A percentile compares a stretch with the other conserved stretches of the same genome.
These are phyloP conservation scores for Anguilla marmorata DNA, from an alignment of 2,797 vertebrate species.

Conservation along the genomic window DNA sequence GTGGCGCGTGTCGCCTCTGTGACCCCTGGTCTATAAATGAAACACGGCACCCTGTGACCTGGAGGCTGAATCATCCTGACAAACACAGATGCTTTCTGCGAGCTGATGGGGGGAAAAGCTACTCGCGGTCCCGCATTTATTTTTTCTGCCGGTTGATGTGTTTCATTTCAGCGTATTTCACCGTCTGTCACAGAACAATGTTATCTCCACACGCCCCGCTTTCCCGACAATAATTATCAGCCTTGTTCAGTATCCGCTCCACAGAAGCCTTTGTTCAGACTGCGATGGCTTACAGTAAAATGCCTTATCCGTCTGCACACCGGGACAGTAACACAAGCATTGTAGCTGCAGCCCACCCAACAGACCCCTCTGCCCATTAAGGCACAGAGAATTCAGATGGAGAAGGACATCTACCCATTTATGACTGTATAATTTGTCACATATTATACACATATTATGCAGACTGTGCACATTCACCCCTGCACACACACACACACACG, in stretches of 20 bases:
- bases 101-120: background rate
- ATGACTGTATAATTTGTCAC: too few relatives aligned
- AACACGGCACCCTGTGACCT: slow-evolving; percentile 63
- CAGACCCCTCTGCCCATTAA: background rate
- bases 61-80: slow-evolving; percentile 24
- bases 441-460: background rate
- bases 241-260: background rate
- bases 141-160: background rate
- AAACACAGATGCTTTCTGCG: slow-evolving; percentile 8
- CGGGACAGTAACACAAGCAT: background rate
- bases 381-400: background rate
- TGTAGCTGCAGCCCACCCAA: background rate
- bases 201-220: background rate
- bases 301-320: background rate
- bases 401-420: background rate
- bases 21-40: slow-evolving; percentile 68
- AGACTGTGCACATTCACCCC: too few relatives aligned
- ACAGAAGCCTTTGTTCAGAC: background rate
- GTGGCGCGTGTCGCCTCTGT: slow-evolving; percentile 48
- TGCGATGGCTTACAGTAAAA: background rate
- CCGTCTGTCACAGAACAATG: background rate
- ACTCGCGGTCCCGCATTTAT: background rate
- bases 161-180: background rate
- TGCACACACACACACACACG: too few relatives aligned
- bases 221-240: background rate